Base-by-base conservation (phyloP, 1,140 invertebrate species). In the Drosophila eugracilis region DNA sequence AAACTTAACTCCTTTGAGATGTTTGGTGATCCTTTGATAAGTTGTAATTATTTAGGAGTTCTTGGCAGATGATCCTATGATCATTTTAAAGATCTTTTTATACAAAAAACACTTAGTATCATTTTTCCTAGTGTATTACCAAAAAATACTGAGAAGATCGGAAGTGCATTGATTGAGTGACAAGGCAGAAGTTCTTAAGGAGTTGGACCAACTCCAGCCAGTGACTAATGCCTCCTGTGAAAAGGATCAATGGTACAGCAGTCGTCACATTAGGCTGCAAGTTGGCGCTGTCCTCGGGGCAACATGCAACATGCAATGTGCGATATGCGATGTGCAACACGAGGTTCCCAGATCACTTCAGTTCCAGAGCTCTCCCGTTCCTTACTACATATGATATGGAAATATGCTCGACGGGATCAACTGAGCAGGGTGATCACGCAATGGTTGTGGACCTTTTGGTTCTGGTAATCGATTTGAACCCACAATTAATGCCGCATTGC, bases 391-490 rank as follows among this genome's bases (percentile, higher is more conserved):
- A 15, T 15, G 36, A 39, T 44, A 59, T 39, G 44, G 32, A 59
- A 32, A 62, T 49, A 26, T 24, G 47, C 32, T 44, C 17, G 47
- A 5, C 22, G 5, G 49, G 36, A 55, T 49, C 34, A 24, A 36
- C 7, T 54, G 54, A 22, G 45, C 28, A 10, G 48, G 19, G 41
- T 14, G 53, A 63, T 69, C 80, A 84, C 80, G 80, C 80, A 85
- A 83, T 57, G 55, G 39, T 39, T 10, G 36, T 72, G 42, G 6
- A 3, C 15, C 41, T 48, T 48, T 37, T 60, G 59, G 59, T 10
- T 14, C 63, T 28, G 65, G 60, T 85, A 86, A 85, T 85, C 80
- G 80, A 85, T 85, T 85, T 85, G 67, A 86, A 80, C 81, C 77
- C 72, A 77, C 60, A 85, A 81, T 80, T 80, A 79, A 75, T 62